Evolutionary conservation across 1,140 invertebrate genomes (phyloP).

Genomic region (Heliconius nattereri): DNA sequence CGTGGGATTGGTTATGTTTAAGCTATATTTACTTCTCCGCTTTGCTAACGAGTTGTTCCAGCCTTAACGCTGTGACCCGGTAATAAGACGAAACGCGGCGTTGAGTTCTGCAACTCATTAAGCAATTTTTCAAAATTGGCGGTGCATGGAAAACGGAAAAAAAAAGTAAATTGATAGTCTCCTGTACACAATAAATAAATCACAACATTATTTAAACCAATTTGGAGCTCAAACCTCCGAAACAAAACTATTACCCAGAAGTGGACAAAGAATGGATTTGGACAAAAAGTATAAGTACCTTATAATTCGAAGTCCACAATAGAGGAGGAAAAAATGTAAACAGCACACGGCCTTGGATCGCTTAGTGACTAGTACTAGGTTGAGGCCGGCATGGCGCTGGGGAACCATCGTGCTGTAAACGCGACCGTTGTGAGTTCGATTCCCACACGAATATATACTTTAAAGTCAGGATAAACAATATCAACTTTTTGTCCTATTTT

Average conservation of each 20-base stretch:
- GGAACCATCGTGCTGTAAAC: too few relatives aligned
- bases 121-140: not conserved
- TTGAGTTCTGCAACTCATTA: not conserved
- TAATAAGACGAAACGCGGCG: not conserved
- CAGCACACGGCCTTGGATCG: not conserved
- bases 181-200: not conserved
- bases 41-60: not conserved
- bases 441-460: not conserved
- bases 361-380: not conserved
- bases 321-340: conserved; percentile 1
- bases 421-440: too few relatives aligned
- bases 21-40: not conserved
- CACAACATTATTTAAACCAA: not conserved
- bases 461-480: not conserved
- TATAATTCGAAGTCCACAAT: not conserved
- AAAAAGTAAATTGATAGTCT: not conserved
- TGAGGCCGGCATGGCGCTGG: too few relatives aligned
- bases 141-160: not conserved
- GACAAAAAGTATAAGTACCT: not conserved
- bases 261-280: not conserved
- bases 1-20: not conserved
- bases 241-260: not conserved
- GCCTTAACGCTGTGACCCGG: not conserved
- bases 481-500: not conserved
- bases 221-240: not conserved